Percentiles rank a stretch among this genome's conserved stretches.
Evolutionary conservation across 2,888 invertebrate genomes (phyloP).

Genomic region (Lutraria lutraria): DNA sequence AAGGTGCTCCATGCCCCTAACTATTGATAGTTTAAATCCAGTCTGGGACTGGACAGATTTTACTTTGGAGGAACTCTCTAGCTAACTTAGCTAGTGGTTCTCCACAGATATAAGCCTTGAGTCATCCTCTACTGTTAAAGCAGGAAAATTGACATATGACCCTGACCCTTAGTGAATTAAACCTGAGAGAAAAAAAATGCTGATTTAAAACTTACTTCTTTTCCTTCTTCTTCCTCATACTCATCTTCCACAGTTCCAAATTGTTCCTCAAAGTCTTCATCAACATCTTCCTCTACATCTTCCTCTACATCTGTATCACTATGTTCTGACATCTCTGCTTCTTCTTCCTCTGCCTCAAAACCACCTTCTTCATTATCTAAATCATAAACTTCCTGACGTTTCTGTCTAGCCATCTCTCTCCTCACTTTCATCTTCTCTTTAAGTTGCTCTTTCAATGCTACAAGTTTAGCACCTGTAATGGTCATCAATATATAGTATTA

Average conservation of each 20-base stretch:
- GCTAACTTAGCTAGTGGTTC: too few species aligned
- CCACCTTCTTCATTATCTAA: slow-evolving; percentile 85
- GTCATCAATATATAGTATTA: too few species aligned
- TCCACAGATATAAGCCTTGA: too few species aligned
- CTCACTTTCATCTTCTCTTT: slow-evolving; percentile 91
- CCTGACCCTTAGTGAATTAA: too few species aligned
- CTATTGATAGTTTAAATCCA: too few species aligned
- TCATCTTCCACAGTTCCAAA: slow-evolving; percentile 61
- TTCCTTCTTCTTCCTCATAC: slow-evolving; percentile 51
- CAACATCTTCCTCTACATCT: slow-evolving; percentile 80
- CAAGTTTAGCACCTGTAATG: slow-evolving; percentile 91
- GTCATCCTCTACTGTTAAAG: too few species aligned
- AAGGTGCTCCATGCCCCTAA: too few species aligned
- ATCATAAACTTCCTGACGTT: slow-evolving; percentile 88
- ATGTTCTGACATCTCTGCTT: slow-evolving; percentile 86
- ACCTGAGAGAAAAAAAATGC: too few species aligned
- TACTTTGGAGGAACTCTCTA: too few species aligned
- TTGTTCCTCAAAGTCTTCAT: slow-evolving; percentile 67
- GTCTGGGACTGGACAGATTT: too few species aligned
- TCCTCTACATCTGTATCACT: slow-evolving; percentile 85
- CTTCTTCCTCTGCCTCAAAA: slow-evolving; percentile 84
- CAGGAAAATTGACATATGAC: too few species aligned
- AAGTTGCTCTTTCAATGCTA: slow-evolving; percentile 91
- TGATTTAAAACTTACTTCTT: slow-evolving; percentile 13
- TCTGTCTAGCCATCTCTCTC: slow-evolving; percentile 91